These are phyloP conservation scores for Coreius guichenoti DNA, from an alignment of 2,797 vertebrate species.

Conservation along the genomic window DNA sequence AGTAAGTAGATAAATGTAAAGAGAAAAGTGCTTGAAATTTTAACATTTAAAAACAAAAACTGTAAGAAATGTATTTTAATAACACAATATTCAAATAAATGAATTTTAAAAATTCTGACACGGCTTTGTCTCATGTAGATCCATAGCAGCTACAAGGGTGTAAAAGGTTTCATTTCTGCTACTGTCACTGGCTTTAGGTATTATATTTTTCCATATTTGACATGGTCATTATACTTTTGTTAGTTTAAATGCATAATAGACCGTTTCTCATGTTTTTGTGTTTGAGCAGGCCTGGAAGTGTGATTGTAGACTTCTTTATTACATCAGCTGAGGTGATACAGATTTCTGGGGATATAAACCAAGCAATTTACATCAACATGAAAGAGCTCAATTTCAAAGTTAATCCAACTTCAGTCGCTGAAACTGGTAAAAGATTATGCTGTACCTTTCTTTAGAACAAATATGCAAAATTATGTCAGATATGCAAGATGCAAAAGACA, in stretches of 20 bases:
- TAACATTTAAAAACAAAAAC: background rate
- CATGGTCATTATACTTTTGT: background rate
- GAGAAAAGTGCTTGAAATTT: background rate
- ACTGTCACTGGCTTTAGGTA: slow-evolving; percentile 18
- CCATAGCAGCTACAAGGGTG: background rate
- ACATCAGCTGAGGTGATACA: slow-evolving; percentile 49
- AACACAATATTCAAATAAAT: background rate
- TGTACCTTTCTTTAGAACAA: background rate
- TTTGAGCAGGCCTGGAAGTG: slow-evolving; percentile 80
- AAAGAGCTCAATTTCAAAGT: slow-evolving; percentile 40
- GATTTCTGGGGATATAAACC: slow-evolving; percentile 61
- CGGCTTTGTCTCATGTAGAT: background rate
- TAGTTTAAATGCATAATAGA: background rate
- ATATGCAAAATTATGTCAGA: background rate
- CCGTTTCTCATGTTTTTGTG: background rate
- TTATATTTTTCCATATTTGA: background rate
- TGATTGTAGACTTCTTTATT: slow-evolving; percentile 72
- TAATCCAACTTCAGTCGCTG: slow-evolving; percentile 5
- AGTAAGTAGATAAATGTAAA: background rate
- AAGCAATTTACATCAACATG: slow-evolving; percentile 52
- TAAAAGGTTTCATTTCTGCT: background rate
- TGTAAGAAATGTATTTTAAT: background rate
- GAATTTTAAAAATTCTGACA: background rate
- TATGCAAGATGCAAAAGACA: background rate
- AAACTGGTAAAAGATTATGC: slow-evolving; percentile 1